phyloP scores from a whole-genome alignment of 2,113 vertebrate species.

The Rana temporaria region DNA sequence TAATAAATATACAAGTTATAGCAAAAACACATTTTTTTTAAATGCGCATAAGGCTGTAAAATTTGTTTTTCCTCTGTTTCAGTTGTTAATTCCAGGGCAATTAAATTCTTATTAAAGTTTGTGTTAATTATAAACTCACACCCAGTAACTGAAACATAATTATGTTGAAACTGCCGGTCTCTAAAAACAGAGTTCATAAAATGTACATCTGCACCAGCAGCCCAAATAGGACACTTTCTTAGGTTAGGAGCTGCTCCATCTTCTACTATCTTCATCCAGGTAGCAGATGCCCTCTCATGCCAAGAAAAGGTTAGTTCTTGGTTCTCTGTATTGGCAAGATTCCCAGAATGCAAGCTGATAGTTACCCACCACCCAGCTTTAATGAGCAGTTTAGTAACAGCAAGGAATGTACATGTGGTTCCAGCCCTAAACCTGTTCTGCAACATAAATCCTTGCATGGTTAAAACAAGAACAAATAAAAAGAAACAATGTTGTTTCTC shows the following conservation, averaged over 20 bases:
- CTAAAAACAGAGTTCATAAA: constrained; percentile 33
- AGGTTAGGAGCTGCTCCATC: constrained; percentile 16
- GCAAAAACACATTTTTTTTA: background rate
- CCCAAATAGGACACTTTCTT: constrained; percentile 34
- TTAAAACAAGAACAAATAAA: no score
- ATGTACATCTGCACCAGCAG: constrained; percentile 5
- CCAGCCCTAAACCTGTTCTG: constrained; percentile 10
- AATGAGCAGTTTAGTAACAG: constrained; percentile 8
- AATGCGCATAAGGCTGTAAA: background rate
- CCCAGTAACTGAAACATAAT: constrained; percentile 22
- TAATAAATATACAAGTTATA: no score
- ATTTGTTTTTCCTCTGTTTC: background rate
- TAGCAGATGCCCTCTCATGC: constrained; percentile 39
- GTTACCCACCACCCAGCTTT: constrained; percentile 1
- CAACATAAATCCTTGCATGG: background rate
- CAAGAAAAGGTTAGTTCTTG: constrained; percentile 33
- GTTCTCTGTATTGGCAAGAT: constrained; percentile 37
- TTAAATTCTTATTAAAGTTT: constrained; percentile 14
- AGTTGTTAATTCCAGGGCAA: constrained; percentile 7
- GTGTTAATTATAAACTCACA: constrained; percentile 32
- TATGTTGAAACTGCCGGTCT: constrained; percentile 25
- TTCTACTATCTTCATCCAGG: constrained; percentile 14
- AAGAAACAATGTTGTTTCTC: no score
- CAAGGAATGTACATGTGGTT: background rate
- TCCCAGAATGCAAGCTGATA: constrained; percentile 45